Percentiles rank a stretch among this genome's conserved stretches.
Evolutionary conservation across 2,797 vertebrate genomes (phyloP).

Genomic region (Esox masquinongy): DNA sequence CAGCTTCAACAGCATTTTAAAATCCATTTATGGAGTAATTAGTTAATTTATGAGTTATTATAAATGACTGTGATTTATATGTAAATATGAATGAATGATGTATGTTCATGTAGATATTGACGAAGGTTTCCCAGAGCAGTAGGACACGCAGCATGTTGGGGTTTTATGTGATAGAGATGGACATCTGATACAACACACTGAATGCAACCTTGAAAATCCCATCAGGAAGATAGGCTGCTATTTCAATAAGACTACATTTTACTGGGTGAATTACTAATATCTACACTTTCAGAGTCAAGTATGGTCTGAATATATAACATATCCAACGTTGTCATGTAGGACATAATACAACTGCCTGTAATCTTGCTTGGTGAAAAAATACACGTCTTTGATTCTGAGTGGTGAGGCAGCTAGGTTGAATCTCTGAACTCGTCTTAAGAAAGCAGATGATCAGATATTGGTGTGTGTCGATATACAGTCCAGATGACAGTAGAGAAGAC

Average conservation of each 20-base stretch:
- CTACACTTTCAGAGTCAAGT: not conserved
- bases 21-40: not conserved
- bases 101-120: not conserved
- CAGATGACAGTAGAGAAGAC: slow-evolving; percentile 79
- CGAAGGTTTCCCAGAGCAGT: slow-evolving; percentile 30
- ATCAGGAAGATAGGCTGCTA: slow-evolving; percentile 20
- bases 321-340: not conserved
- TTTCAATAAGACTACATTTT: not conserved
- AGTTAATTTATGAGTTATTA: not conserved
- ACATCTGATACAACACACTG: slow-evolving; percentile 25
- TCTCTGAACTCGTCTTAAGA: slow-evolving; percentile 24
- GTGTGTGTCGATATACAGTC: slow-evolving; percentile 77
- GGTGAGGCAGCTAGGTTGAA: not conserved
- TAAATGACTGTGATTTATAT: not conserved
- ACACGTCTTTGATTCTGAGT: not conserved
- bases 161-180: slow-evolving; percentile 33
- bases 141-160: slow-evolving; percentile 13
- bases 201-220: slow-evolving; percentile 35
- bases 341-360: slow-evolving; percentile 2
- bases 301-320: slow-evolving; percentile 21
- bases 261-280: not conserved
- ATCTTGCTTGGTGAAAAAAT: not conserved
- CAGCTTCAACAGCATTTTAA: not conserved
- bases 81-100: not conserved
- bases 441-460: slow-evolving; percentile 18